phyloP scores from a whole-genome alignment of 2,797 vertebrate species.

The Menidia menidia region DNA sequence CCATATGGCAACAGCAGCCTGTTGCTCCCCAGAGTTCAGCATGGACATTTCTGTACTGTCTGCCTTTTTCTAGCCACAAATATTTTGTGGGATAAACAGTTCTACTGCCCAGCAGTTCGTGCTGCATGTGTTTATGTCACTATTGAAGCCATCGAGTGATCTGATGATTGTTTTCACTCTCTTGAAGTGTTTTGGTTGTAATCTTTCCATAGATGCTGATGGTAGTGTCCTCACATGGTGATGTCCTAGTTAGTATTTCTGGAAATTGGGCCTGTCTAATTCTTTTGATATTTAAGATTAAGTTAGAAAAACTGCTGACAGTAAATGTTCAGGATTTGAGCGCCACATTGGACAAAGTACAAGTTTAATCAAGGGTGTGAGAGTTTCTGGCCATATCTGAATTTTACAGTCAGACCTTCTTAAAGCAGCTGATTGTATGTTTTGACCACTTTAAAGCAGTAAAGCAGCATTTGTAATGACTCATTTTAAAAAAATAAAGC shows the following conservation, averaged over 20 bases:
- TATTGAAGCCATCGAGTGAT: neutral
- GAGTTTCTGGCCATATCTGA: too few relatives aligned
- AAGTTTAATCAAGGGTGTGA: too few relatives aligned
- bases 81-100: slow-evolving; percentile 1
- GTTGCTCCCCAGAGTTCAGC: slow-evolving; percentile 29
- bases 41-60: neutral
- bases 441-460: too few relatives aligned
- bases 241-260: neutral
- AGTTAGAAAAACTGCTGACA: neutral
- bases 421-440: too few relatives aligned
- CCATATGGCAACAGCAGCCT: slow-evolving; percentile 12
- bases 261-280: neutral
- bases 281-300: neutral
- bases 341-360: too few relatives aligned
- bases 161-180: neutral
- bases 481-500: neutral
- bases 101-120: neutral
- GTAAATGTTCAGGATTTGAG: neutral
- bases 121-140: neutral
- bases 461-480: too few relatives aligned
- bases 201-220: too few relatives aligned
- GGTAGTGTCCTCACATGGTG: neutral
- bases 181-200: too few relatives aligned
- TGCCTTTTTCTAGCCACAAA: neutral
- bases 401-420: too few relatives aligned